A percentile compares a stretch with the other conserved stretches of the same genome.
phyloP scores from a whole-genome alignment of 2,888 invertebrate genomes.

The Aleiodes leptofemur region DNA sequence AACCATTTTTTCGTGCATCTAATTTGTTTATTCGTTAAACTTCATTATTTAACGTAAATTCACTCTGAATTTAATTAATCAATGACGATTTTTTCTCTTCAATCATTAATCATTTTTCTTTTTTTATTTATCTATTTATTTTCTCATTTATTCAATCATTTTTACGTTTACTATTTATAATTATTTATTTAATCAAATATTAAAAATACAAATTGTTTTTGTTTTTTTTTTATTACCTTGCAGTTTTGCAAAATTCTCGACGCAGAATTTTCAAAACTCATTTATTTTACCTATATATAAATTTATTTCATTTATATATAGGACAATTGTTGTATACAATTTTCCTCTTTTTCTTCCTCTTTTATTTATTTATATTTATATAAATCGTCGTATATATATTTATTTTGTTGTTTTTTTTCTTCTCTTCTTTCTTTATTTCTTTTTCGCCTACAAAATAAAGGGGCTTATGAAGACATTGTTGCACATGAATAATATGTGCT shows the following conservation, averaged over 20 bases:
- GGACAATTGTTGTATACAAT: constrained; percentile 35
- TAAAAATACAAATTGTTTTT: constrained; percentile 72
- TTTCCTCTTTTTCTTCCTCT: constrained; percentile 51
- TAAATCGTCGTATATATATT: constrained; percentile 39
- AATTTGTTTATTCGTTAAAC: constrained; percentile 62
- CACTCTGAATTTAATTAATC: constrained; percentile 33
- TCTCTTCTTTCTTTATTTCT: constrained; percentile 52
- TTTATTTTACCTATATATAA: constrained; percentile 16
- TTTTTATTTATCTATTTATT: too few relatives aligned
- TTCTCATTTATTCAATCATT: constrained; percentile 26
- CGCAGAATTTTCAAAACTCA: background rate
- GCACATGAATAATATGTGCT: constrained; percentile 44
- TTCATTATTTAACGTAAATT: constrained; percentile 40
- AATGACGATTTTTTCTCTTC: constrained; percentile 45
- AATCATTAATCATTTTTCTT: constrained; percentile 32
- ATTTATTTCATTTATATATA: constrained; percentile 20
- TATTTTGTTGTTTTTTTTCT: constrained; percentile 57
- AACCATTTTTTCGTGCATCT: constrained; percentile 64
- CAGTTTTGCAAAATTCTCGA: background rate
- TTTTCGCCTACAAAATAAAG: constrained; percentile 69
- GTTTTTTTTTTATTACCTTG: constrained; percentile 43
- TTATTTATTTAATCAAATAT: constrained; percentile 68
- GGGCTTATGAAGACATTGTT: constrained; percentile 63
- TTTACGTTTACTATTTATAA: constrained; percentile 26
- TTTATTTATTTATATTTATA: constrained; percentile 45